Conservation (phyloP, 2,113 vertebrate genomes). For the Cyanocitta stelleri region DNA sequence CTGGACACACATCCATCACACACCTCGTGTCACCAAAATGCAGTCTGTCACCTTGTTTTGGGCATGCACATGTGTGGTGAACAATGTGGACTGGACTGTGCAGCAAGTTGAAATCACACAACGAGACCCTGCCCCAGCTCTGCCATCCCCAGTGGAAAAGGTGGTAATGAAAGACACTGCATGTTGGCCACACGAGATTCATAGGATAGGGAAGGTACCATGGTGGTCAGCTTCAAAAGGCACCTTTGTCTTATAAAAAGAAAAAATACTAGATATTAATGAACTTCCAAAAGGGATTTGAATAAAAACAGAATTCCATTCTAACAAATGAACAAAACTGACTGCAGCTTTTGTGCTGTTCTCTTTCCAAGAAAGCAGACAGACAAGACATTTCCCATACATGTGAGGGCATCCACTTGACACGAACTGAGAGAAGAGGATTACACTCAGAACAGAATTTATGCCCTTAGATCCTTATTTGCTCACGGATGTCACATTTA, state of each 20-base stretch:
- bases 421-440: not conserved
- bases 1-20: not conserved
- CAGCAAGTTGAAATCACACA: not conserved
- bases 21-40: not conserved
- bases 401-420: not conserved
- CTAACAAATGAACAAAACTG: not conserved
- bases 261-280: not conserved
- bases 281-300: not conserved
- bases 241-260: not conserved
- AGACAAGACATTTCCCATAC: not conserved
- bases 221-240: not conserved
- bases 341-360: not conserved
- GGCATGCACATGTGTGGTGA: not conserved
- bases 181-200: not conserved
- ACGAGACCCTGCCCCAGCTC: not conserved
- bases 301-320: not conserved
- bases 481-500: not conserved
- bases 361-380: not conserved
- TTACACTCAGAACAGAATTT: not conserved
- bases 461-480: not conserved
- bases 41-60: not conserved
- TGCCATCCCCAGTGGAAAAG: not conserved
- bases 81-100: not conserved
- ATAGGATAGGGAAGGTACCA: not conserved
- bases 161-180: not conserved